Evolutionary conservation across 2,113 vertebrate genomes (phyloP).

Genomic region (Gila orcuttii): DNA sequence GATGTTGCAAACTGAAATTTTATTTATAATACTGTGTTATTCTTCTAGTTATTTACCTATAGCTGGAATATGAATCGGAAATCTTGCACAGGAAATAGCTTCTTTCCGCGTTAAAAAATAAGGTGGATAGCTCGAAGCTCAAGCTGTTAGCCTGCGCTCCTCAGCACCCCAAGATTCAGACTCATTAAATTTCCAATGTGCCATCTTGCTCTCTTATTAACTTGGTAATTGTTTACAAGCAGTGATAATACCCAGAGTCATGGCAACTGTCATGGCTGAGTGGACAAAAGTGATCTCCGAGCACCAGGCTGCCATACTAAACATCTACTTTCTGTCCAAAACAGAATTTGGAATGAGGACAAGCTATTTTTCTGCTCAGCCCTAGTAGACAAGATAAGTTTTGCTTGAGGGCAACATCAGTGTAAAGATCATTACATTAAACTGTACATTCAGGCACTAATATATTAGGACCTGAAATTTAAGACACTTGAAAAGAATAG

Average conservation of each 20-base stretch:
- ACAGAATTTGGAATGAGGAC: not conserved
- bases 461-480: not conserved
- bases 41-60: not conserved
- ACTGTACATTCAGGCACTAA: conserved; percentile 14
- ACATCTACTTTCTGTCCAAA: conserved; percentile 31
- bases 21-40: not conserved
- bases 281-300: conserved; percentile 36
- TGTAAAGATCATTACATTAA: conserved; percentile 37
- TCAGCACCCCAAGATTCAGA: conserved; percentile 21
- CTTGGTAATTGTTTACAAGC: conserved; percentile 41
- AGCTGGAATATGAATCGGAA: not conserved
- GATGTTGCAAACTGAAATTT: not conserved
- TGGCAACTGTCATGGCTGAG: conserved; percentile 30
- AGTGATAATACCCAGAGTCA: conserved; percentile 41
- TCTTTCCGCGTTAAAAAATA: not conserved
- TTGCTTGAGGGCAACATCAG: conserved; percentile 33
- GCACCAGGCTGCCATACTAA: conserved; percentile 37
- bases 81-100: not conserved
- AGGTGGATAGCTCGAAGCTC: not conserved
- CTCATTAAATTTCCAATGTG: conserved; percentile 39
- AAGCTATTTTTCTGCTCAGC: not conserved
- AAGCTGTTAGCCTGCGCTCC: not conserved
- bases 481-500: not conserved
- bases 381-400: conserved; percentile 30
- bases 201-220: conserved; percentile 39